Evolutionary conservation across 2,888 invertebrate genomes (phyloP).

Genomic region (Melolontha melolontha): DNA sequence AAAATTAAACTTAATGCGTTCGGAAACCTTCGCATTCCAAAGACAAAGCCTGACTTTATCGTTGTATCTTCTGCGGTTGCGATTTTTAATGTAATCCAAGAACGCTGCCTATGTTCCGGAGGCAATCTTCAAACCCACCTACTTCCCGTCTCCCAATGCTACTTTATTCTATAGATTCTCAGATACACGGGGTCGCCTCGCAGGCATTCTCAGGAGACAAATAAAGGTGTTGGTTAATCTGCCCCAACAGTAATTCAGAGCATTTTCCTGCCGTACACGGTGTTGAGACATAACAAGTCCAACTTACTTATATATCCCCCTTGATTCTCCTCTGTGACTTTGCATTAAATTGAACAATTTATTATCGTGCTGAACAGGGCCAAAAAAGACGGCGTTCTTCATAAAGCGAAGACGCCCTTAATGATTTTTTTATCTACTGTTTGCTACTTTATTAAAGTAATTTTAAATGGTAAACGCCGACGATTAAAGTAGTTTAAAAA

Average conservation of each 20-base stretch:
- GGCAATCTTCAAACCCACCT: conserved; percentile 8
- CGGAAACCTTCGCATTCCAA: not conserved
- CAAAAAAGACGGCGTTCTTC: conserved; percentile 13
- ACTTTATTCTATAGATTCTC: conserved; percentile 15
- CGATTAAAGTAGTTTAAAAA: too few relatives aligned
- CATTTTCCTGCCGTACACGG: conserved; percentile 18
- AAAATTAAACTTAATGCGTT: conserved; percentile 4
- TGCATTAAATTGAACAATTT: conserved; percentile 31
- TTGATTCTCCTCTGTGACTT: conserved; percentile 23
- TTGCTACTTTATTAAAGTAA: too few relatives aligned
- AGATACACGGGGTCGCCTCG: not conserved
- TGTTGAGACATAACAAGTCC: conserved; percentile 30
- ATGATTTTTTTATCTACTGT: too few relatives aligned
- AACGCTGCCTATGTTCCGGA: not conserved
- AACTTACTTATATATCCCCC: conserved; percentile 20
- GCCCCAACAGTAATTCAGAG: conserved; percentile 21
- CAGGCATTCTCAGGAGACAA: conserved; percentile 3
- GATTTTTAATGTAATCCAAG: conserved; percentile 34
- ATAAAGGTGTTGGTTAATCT: conserved; percentile 26
- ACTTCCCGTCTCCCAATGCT: not conserved
- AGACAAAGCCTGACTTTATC: conserved; percentile 19
- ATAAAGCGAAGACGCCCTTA: not conserved
- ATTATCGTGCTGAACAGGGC: not conserved
- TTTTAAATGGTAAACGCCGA: too few relatives aligned
- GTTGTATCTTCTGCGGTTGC: conserved; percentile 22